These are phyloP conservation scores for Oikopleura dioica DNA, from an alignment of 23 tunicate genomes.

Conservation along the genomic window DNA sequence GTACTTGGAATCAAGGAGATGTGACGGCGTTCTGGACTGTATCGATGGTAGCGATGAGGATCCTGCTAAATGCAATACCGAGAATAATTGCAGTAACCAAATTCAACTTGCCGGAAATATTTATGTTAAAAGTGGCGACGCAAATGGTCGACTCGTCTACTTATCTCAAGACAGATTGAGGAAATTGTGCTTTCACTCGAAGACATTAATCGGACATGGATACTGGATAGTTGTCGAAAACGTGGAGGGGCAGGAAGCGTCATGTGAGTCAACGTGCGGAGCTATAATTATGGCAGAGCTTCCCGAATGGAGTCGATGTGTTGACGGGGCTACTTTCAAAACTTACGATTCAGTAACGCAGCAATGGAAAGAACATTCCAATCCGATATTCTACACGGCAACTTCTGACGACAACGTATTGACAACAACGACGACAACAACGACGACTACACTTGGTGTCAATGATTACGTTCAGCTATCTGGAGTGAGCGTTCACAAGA, in stretches of 20 bases:
- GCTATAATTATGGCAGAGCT: background rate
- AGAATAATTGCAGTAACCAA: background rate
- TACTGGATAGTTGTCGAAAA: background rate
- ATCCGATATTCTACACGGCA: background rate
- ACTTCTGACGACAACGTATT: background rate
- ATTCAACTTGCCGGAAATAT: background rate
- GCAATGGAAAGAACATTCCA: background rate
- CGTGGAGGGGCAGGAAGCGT: background rate
- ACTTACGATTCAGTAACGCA: background rate
- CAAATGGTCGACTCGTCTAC: background rate
- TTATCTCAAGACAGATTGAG: background rate
- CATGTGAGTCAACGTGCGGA: background rate
- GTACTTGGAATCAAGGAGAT: background rate
- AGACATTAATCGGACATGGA: background rate
- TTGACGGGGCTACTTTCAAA: background rate
- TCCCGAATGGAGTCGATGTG: background rate
- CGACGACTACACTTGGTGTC: background rate
- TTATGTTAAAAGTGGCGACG: background rate
- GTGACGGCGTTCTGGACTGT: background rate
- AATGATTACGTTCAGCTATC: background rate
- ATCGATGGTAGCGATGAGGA: background rate
- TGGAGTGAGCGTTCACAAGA: background rate
- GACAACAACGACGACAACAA: background rate
- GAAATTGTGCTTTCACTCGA: background rate
- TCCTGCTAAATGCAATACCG: background rate